phyloP scores from a whole-genome alignment of 2,113 vertebrate species.

The Neogale vison region DNA sequence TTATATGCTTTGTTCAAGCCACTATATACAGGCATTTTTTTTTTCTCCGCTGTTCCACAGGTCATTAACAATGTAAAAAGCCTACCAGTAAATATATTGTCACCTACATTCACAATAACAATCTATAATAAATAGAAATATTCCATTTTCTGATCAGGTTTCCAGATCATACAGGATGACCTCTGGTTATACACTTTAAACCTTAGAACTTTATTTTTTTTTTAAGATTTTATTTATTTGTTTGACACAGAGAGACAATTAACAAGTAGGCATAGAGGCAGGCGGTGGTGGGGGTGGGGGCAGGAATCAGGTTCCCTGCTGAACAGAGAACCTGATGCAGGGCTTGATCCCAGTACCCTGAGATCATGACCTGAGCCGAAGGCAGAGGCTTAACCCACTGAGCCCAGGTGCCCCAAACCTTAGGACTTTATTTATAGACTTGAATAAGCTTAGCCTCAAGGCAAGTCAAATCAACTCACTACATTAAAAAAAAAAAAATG shows the following conservation, averaged over 20 bases:
- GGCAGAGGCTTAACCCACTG: no score
- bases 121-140: slow-evolving; percentile 33
- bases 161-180: neutral
- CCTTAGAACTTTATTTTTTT: neutral
- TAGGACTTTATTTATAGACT: slow-evolving; percentile 6
- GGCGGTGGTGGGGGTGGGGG: no score
- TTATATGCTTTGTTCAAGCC: neutral
- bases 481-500: neutral
- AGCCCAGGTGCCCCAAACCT: neutral
- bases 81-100: neutral
- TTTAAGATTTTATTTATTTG: no score
- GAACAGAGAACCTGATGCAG: accelerated
- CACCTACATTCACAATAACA: neutral
- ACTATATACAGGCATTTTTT: neutral
- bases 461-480: neutral
- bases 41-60: neutral
- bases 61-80: neutral
- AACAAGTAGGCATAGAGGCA: no score
- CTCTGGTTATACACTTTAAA: neutral
- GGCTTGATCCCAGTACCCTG: no score
- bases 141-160: neutral
- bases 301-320: no score
- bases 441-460: neutral
- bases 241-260: no score
- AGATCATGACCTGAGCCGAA: no score